These are phyloP conservation scores for Thomomys bottae DNA, from an alignment of 2,113 vertebrate species.

Conservation along the genomic window DNA sequence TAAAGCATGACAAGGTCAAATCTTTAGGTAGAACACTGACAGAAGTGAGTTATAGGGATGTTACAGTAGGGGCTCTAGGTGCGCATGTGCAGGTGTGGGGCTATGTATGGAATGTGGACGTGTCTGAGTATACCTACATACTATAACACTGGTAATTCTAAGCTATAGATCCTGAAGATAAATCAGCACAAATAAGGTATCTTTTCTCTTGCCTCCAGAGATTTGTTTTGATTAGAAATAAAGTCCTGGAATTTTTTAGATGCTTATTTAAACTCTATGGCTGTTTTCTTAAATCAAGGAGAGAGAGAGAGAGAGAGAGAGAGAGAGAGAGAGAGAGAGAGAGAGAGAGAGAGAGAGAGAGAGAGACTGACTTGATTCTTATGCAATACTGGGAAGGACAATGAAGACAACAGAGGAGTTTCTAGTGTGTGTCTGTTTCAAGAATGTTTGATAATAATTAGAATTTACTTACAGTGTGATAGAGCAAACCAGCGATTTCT, in stretches of 20 bases:
- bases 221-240: not conserved
- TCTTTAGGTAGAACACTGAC: not conserved
- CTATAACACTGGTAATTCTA: not conserved
- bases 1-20: not conserved
- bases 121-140: not conserved
- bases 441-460: not conserved
- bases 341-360: not conserved
- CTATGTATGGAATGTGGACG: too few relatives aligned
- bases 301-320: too few relatives aligned
- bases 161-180: not conserved
- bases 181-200: not conserved
- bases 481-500: conserved; percentile 15
- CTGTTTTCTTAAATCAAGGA: not conserved
- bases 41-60: not conserved
- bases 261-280: not conserved
- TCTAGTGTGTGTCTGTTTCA: not conserved
- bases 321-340: not conserved
- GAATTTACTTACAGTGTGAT: not conserved
- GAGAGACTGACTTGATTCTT: not conserved
- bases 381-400: not conserved
- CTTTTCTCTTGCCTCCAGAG: not conserved
- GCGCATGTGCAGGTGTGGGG: not conserved
- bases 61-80: not conserved
- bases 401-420: not conserved
- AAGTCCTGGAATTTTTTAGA: not conserved